A percentile compares a stretch with the other conserved stretches of the same genome.
These are phyloP conservation scores for Procambarus clarkii DNA, from an alignment of 1,140 invertebrate genomes.

Conservation along the genomic window DNA sequence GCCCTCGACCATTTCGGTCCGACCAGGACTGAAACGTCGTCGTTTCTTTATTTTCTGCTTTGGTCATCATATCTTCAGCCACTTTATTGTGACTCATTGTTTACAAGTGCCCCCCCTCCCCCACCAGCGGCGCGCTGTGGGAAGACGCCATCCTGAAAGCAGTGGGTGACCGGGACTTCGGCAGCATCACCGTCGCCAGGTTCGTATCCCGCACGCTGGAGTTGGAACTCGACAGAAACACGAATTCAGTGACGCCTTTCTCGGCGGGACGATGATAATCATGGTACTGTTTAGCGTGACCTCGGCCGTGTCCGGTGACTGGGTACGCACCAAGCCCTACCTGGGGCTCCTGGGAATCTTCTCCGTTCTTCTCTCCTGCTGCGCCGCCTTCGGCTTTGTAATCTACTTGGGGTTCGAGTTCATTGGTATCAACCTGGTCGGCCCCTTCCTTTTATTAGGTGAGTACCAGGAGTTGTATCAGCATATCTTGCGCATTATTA, in stretches of 20 bases:
- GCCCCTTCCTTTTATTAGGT: conserved; percentile 79
- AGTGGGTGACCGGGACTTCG: conserved; percentile 84
- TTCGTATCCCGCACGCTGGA: conserved; percentile 92
- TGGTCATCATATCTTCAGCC: too few relatives aligned
- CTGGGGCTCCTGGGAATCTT: conserved; percentile 92
- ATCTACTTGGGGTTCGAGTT: conserved; percentile 94
- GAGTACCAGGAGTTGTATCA: conserved; percentile 74
- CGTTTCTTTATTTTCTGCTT: too few relatives aligned
- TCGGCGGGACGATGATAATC: conserved; percentile 88
- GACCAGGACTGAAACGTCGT: too few relatives aligned
- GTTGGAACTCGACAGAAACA: conserved; percentile 92
- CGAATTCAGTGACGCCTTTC: conserved; percentile 90
- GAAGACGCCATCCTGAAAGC: conserved; percentile 88
- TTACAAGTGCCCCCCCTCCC: too few relatives aligned
- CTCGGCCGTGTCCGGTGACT: conserved; percentile 87
- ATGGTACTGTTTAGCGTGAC: conserved; percentile 87
- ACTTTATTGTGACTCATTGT: too few relatives aligned
- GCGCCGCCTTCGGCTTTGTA: conserved; percentile 92
- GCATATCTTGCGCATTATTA: too few relatives aligned
- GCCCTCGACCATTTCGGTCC: too few relatives aligned
- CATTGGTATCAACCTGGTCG: conserved; percentile 86
- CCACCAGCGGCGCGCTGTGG: conserved; percentile 86
- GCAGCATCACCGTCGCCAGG: conserved; percentile 87
- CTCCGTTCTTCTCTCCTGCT: conserved; percentile 91
- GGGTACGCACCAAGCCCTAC: conserved; percentile 92